A percentile compares a stretch with the other conserved stretches of the same genome.
Conservation (phyloP, 2,797 vertebrate genomes). For the Brachymystax lenok region DNA sequence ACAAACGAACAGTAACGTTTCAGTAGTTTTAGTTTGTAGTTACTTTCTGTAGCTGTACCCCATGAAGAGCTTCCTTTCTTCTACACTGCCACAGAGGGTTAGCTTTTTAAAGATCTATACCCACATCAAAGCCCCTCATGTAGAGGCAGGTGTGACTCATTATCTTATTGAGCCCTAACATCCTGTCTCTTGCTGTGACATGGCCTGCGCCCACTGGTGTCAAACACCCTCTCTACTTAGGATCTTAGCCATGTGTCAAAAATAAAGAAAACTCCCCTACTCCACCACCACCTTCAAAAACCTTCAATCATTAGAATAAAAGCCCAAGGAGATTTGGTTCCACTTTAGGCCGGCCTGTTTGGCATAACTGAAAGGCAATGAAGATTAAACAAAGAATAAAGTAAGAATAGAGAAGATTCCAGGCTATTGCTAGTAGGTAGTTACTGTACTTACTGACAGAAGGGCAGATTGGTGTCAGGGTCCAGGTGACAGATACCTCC, state of each 20-base stretch:
- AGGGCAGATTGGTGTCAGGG: slow-evolving; percentile 91
- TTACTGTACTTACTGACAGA: slow-evolving; percentile 99
- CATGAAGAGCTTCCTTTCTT: slow-evolving; percentile 4
- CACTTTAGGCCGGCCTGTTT: slow-evolving; percentile 40
- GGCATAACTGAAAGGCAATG: slow-evolving; percentile 48
- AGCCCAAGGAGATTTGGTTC: slow-evolving; percentile 41
- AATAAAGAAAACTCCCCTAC: background rate
- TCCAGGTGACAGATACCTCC: slow-evolving; percentile 96
- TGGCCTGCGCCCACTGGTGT: slow-evolving; percentile 48
- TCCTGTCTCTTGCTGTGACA: slow-evolving; percentile 49
- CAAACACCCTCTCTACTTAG: slow-evolving; percentile 54
- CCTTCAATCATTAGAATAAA: slow-evolving; percentile 13
- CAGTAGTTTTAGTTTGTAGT: slow-evolving; percentile 33
- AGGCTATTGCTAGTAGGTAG: slow-evolving; percentile 52
- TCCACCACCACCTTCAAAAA: background rate
- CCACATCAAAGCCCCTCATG: slow-evolving; percentile 29
- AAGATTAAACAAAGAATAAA: background rate
- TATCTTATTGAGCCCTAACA: slow-evolving; percentile 43
- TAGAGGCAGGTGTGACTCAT: slow-evolving; percentile 53
- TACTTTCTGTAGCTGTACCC: background rate
- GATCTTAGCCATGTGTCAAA: slow-evolving; percentile 29
- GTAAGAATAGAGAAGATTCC: slow-evolving; percentile 51
- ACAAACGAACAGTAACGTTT: slow-evolving; percentile 51
- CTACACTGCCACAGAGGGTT: background rate
- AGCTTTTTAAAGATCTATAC: slow-evolving; percentile 17